phyloP scores from a whole-genome alignment of 2,113 vertebrate species.

The Oreochromis aureus region DNA sequence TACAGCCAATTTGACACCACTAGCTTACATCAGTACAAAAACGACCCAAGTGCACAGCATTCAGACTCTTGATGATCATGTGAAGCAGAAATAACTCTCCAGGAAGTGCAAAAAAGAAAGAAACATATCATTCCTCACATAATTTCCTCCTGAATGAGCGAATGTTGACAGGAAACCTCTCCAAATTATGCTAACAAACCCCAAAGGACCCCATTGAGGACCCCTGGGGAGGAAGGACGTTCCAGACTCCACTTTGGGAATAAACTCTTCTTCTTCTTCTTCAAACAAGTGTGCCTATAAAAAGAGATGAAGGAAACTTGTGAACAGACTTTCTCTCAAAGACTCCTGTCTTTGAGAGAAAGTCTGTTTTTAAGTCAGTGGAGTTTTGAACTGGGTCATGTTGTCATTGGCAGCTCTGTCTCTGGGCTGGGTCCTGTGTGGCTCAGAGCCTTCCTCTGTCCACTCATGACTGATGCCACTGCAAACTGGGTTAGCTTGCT shows the following conservation, averaged over 20 bases:
- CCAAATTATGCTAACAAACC: background rate
- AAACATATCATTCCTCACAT: background rate
- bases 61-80: background rate
- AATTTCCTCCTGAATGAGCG: background rate
- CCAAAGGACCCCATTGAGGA: background rate
- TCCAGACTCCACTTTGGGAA: background rate
- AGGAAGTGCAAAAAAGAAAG: background rate
- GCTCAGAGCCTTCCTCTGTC: background rate
- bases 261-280: background rate
- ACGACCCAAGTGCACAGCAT: background rate
- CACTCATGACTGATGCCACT: background rate
- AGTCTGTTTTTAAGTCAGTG: conserved; percentile 7
- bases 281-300: background rate
- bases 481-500: conserved; percentile 9
- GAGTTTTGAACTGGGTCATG: conserved; percentile 29
- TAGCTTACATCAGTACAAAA: background rate
- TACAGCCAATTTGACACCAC: background rate
- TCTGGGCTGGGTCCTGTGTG: background rate
- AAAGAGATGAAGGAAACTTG: conserved; percentile 6
- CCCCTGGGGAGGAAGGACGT: background rate
- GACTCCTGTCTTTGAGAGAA: conserved; percentile 1
- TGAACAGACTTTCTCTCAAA: too few species aligned
- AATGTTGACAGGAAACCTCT: background rate
- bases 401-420: conserved; percentile 1
- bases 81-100: background rate